Percentiles rank a stretch among this genome's conserved stretches.
Conservation (phyloP, 2,113 vertebrate species). For the Gadus macrocephalus region DNA sequence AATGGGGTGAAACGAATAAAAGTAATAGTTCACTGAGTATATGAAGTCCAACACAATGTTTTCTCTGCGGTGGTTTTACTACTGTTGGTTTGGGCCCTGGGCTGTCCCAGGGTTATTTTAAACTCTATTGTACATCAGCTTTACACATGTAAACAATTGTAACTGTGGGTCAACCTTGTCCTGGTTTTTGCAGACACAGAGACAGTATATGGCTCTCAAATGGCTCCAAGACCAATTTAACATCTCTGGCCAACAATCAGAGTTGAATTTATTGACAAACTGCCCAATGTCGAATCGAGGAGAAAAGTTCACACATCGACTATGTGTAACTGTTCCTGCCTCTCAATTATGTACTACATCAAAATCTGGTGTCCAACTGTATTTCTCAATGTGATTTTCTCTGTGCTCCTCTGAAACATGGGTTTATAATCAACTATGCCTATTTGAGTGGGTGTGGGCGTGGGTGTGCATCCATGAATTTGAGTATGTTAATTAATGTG, state of each 20-base stretch:
- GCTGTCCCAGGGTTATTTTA: slow-evolving; percentile 18
- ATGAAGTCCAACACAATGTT: slow-evolving; percentile 9
- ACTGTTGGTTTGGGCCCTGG: slow-evolving; percentile 27
- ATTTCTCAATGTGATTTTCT: slow-evolving; percentile 26
- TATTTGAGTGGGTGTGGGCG: neutral
- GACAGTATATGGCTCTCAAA: slow-evolving; percentile 45
- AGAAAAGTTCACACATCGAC: neutral
- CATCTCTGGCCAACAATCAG: neutral
- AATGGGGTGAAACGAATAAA: slow-evolving; percentile 21
- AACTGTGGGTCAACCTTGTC: slow-evolving; percentile 39
- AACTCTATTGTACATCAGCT: slow-evolving; percentile 33
- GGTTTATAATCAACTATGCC: slow-evolving; percentile 26
- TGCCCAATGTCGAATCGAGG: neutral
- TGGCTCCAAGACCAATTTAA: slow-evolving; percentile 18
- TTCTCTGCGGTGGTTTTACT: slow-evolving; percentile 20
- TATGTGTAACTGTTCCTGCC: neutral
- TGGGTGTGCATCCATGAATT: neutral
- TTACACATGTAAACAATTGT: slow-evolving; percentile 41
- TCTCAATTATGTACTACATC: neutral
- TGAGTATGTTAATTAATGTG: neutral
- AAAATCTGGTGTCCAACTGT: neutral
- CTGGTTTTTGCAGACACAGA: slow-evolving; percentile 35
- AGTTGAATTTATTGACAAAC: neutral
- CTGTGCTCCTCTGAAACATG: slow-evolving; percentile 17
- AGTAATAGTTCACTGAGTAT: neutral